phyloP scores from a whole-genome alignment of 1,140 invertebrate genomes.

The Monochamus saltuarius region DNA sequence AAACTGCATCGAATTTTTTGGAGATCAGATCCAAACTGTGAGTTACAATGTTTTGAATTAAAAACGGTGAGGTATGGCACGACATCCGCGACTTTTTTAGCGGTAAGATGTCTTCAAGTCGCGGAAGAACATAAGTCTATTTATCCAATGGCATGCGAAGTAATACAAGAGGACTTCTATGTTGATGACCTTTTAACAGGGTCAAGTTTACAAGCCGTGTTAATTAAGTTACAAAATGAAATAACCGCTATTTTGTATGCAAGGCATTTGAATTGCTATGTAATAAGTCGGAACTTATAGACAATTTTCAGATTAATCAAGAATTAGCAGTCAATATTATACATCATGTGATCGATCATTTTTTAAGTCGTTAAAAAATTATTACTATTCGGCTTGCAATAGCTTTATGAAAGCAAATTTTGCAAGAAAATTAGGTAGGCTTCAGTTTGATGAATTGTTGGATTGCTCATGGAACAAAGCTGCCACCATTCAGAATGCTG shows the following conservation, averaged over 20 bases:
- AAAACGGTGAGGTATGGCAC: slow-evolving; percentile 44
- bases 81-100: slow-evolving; percentile 34
- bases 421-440: too few relatives aligned
- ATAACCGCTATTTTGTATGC: slow-evolving; percentile 5
- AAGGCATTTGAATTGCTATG: slow-evolving; percentile 49
- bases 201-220: slow-evolving; percentile 21
- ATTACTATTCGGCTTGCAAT: too few relatives aligned
- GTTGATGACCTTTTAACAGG: slow-evolving; percentile 50
- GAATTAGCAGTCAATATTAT: background rate
- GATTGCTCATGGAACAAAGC: too few relatives aligned
- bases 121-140: slow-evolving; percentile 22
- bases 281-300: slow-evolving; percentile 30
- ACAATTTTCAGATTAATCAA: background rate
- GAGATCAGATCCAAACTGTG: slow-evolving; percentile 25
- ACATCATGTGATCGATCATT: too few relatives aligned
- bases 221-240: slow-evolving; percentile 27
- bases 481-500: too few relatives aligned
- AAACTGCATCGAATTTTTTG: slow-evolving; percentile 52
- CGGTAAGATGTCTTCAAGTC: slow-evolving; percentile 33
- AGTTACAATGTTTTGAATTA: slow-evolving; percentile 24
- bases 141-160: slow-evolving; percentile 30
- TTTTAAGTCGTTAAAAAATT: too few relatives aligned
- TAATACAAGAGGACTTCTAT: slow-evolving; percentile 42
- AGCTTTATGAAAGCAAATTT: too few relatives aligned
- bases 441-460: too few relatives aligned